Percentiles rank a stretch among this genome's conserved stretches.
These are phyloP conservation scores for Mohoua ochrocephala DNA, from an alignment of 2,113 vertebrate species.

Conservation along the genomic window DNA sequence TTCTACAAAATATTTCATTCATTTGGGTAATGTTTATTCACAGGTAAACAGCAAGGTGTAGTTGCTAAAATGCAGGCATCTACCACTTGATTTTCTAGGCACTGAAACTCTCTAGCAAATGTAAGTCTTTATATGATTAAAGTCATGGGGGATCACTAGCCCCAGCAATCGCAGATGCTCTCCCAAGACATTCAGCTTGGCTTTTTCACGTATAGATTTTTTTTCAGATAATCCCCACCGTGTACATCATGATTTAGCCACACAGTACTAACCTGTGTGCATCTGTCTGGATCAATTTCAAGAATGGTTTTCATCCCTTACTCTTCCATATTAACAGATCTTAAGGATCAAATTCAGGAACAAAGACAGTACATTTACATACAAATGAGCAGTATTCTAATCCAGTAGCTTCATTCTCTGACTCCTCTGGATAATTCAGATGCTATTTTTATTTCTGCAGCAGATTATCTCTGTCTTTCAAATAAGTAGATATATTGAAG, in stretches of 20 bases:
- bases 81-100: not conserved
- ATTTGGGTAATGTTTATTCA: not conserved
- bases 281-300: not conserved
- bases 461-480: conserved; percentile 7
- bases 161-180: not conserved
- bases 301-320: not conserved
- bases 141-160: not conserved
- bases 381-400: conserved; percentile 21
- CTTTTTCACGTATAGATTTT: not conserved
- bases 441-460: conserved; percentile 35
- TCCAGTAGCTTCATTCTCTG: not conserved
- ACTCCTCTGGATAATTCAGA: not conserved
- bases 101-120: not conserved
- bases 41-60: not conserved
- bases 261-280: not conserved
- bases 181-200: not conserved
- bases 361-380: not conserved
- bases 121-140: not conserved
- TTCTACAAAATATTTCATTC: not conserved
- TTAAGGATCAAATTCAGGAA: conserved; percentile 11
- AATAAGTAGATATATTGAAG: not conserved
- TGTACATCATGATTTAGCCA: not conserved
- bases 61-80: not conserved
- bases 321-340: not conserved
- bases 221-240: not conserved